These are phyloP conservation scores for Diachasma alloeum DNA, from an alignment of 1,140 invertebrate genomes.

Conservation along the genomic window DNA sequence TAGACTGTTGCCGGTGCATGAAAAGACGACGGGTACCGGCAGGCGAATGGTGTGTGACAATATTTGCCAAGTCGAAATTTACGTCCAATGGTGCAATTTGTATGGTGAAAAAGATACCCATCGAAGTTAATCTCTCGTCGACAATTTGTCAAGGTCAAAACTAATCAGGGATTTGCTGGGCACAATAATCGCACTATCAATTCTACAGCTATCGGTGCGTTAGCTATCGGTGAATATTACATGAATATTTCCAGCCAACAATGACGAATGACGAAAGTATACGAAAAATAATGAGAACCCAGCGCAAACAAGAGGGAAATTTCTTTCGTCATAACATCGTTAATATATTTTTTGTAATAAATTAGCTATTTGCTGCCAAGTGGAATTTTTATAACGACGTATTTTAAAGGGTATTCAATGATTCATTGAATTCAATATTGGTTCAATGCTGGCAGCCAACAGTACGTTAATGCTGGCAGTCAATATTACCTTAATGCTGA, in stretches of 20 bases:
- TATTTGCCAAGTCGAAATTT: conserved; percentile 26
- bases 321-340: too few species aligned
- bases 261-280: background rate
- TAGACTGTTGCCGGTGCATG: background rate
- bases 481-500: too few species aligned
- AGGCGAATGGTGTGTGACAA: conserved; percentile 28
- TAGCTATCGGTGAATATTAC: background rate
- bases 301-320: too few species aligned
- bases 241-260: background rate
- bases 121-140: background rate
- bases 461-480: too few species aligned
- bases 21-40: background rate
- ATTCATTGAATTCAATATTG: too few species aligned
- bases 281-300: background rate
- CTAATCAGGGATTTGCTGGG: too few species aligned
- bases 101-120: background rate
- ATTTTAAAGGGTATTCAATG: too few species aligned
- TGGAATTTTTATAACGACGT: too few species aligned
- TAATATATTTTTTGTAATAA: too few species aligned
- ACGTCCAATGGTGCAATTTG: conserved; percentile 16
- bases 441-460: too few species aligned
- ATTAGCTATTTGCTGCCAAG: too few species aligned
- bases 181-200: too few species aligned
- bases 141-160: background rate
- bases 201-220: background rate